A percentile compares a stretch with the other conserved stretches of the same genome.
Conservation (phyloP, 2,113 vertebrate species). For the Oreochromis aureus region DNA sequence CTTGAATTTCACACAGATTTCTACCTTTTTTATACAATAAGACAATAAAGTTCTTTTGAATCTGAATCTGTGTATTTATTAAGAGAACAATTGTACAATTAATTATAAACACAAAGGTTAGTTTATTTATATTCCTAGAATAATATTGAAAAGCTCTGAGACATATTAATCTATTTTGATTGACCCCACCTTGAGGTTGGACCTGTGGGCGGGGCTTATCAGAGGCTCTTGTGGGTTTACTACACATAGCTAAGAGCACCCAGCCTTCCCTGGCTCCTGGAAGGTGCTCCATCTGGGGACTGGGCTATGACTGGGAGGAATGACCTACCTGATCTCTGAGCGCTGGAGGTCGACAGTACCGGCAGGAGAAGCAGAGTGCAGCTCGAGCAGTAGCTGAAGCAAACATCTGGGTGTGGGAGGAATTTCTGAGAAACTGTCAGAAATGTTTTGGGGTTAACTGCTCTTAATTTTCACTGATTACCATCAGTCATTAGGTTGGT, state of each 20-base stretch:
- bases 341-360: rapidly evolving
- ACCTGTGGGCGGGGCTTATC: background rate
- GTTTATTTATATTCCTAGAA: background rate
- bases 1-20: background rate
- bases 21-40: rapidly evolving
- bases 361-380: background rate
- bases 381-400: background rate
- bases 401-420: background rate
- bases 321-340: background rate
- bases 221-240: background rate
- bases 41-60: background rate
- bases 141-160: background rate
- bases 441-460: no score
- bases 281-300: background rate
- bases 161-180: rapidly evolving
- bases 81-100: rapidly evolving
- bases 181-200: background rate
- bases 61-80: background rate
- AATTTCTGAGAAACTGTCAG: no score
- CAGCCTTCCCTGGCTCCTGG: background rate
- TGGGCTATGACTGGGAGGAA: rapidly evolving
- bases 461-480: no score
- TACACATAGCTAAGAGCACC: background rate
- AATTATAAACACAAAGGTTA: rapidly evolving
- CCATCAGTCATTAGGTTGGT: background rate